Conservation (phyloP, 1,140 invertebrate genomes). For the Drosophila setifemur region DNA sequence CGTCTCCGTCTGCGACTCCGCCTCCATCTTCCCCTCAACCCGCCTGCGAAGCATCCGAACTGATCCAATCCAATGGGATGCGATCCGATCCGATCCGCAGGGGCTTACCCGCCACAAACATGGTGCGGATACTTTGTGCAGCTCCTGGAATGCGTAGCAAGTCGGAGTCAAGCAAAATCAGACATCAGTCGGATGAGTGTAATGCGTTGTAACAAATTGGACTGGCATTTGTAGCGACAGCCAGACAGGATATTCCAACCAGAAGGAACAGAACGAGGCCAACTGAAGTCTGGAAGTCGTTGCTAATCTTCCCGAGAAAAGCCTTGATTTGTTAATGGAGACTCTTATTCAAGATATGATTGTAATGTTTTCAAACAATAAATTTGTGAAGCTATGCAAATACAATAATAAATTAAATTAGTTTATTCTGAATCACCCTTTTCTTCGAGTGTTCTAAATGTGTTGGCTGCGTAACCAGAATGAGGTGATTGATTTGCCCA, state of each 20-base stretch:
- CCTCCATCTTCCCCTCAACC: too few relatives aligned
- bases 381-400: too few relatives aligned
- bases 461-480: background rate
- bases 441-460: background rate
- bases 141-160: conserved; percentile 82
- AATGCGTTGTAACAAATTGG: conserved; percentile 73
- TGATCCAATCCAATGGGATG: background rate
- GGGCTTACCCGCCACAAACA: conserved; percentile 41
- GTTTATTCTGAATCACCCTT: background rate
- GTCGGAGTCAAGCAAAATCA: conserved; percentile 63
- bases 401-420: too few relatives aligned
- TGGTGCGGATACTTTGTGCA: conserved; percentile 81
- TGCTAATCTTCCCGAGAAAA: background rate
- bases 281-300: background rate
- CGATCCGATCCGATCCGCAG: conserved; percentile 17
- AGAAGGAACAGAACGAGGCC: conserved; percentile 4
- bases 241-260: conserved; percentile 25
- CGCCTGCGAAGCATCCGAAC: background rate
- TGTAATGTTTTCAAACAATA: too few relatives aligned
- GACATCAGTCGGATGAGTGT: conserved; percentile 56
- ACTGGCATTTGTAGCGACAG: conserved; percentile 73
- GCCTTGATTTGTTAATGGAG: too few relatives aligned
- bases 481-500: conserved; percentile 30
- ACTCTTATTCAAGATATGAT: too few relatives aligned
- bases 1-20: conserved; percentile 1